Percentiles rank a stretch among this genome's conserved stretches.
phyloP scores from a whole-genome alignment of 2,113 vertebrate species.

The Hemibagrus wyckioides region DNA sequence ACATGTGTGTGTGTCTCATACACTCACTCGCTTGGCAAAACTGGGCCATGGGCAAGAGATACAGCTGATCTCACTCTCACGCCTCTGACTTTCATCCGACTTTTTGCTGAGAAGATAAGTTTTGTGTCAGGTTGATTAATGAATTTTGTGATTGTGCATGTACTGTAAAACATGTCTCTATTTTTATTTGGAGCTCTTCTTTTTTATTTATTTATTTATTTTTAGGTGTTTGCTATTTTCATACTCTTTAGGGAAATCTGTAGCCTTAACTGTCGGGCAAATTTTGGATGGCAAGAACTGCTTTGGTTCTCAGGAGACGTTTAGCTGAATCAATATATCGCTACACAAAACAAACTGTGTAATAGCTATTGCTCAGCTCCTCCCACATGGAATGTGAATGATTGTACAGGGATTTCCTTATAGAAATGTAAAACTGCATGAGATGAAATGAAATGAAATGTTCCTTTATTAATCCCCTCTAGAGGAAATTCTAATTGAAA shows the following conservation, averaged over 20 bases:
- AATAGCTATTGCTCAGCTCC: background rate
- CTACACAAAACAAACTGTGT: background rate
- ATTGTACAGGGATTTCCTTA: background rate
- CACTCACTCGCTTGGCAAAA: constrained; percentile 24
- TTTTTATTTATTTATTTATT: no score
- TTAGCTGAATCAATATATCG: background rate
- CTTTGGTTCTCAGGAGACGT: background rate
- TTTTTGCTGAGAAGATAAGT: constrained; percentile 12
- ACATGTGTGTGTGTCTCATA: constrained; percentile 52
- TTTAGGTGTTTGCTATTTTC: background rate
- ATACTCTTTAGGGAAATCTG: background rate
- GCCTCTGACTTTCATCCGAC: constrained; percentile 26
- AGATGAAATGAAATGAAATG: no score
- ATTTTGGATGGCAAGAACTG: background rate
- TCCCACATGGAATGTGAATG: background rate
- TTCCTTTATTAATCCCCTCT: no score
- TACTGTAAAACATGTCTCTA: background rate
- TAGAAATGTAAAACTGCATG: background rate
- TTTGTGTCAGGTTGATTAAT: constrained; percentile 29
- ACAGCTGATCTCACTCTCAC: constrained; percentile 4
- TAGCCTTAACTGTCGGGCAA: background rate
- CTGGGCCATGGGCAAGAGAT: constrained; percentile 30
- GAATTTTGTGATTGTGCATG: constrained; percentile 27
- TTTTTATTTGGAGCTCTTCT: background rate
- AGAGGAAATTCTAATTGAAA: no score